A percentile compares a stretch with the other conserved stretches of the same genome.
Evolutionary conservation across 2,888 invertebrate genomes (phyloP).

Genomic region (Smittia sp.): DNA sequence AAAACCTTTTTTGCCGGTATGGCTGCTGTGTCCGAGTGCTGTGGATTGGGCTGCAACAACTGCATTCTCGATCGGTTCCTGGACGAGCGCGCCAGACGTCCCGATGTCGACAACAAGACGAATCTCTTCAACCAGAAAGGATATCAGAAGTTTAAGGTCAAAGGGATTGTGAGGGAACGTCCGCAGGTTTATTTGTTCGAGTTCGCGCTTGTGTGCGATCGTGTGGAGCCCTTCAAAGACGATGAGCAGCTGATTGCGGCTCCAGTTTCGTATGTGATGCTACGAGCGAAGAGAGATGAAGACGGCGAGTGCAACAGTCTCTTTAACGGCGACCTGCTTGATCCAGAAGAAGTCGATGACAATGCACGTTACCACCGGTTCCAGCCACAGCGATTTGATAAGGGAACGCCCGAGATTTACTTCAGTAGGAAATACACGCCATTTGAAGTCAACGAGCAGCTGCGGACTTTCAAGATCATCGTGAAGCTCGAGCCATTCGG

Average conservation of each 20-base stretch:
- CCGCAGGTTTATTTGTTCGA: neutral
- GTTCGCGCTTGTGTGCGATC: neutral
- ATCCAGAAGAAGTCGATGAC: neutral
- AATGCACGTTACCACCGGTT: neutral
- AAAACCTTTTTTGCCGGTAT: slow-evolving; percentile 45
- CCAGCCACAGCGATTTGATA: slow-evolving; percentile 6
- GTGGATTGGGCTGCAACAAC: slow-evolving; percentile 49
- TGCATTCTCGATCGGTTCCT: slow-evolving; percentile 1
- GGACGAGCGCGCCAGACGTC: neutral
- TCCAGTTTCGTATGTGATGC: neutral
- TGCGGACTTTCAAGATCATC: neutral
- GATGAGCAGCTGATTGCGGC: slow-evolving; percentile 3
- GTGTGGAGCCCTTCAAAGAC: neutral
- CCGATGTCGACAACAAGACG: neutral
- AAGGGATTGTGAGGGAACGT: neutral
- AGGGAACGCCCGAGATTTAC: slow-evolving; percentile 15
- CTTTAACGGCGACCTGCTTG: neutral
- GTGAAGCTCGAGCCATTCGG: slow-evolving; percentile 16
- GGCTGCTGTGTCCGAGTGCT: slow-evolving; percentile 49
- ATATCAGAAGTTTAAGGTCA: neutral
- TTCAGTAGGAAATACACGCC: slow-evolving; percentile 9
- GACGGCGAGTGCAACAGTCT: neutral
- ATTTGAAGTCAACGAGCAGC: neutral
- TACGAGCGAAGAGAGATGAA: neutral
- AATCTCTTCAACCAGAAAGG: neutral